Percentiles rank a stretch among this genome's conserved stretches.
phyloP scores from a whole-genome alignment of 2,113 vertebrate species.

The Callaeas wilsoni region DNA sequence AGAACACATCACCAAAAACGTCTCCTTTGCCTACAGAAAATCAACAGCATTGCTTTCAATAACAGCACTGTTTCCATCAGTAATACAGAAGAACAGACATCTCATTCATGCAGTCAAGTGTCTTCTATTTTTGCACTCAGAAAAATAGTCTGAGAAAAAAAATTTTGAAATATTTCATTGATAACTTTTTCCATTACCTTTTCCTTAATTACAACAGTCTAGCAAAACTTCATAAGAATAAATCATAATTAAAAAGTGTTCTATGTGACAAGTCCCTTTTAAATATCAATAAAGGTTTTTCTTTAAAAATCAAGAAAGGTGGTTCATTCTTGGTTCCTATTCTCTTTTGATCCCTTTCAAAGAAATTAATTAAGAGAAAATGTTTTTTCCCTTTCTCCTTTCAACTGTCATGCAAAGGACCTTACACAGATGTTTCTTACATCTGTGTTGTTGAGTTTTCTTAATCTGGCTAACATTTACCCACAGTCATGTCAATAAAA shows the following conservation, averaged over 20 bases:
- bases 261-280: background rate
- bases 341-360: background rate
- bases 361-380: background rate
- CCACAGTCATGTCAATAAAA: background rate
- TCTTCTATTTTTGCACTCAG: background rate
- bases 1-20: conserved; percentile 97
- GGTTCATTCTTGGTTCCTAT: background rate
- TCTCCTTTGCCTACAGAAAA: conserved; percentile 87
- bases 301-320: background rate
- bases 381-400: background rate
- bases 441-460: background rate
- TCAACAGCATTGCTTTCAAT: background rate
- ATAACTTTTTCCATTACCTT: background rate
- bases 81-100: background rate
- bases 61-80: background rate
- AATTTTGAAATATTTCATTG: background rate
- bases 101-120: background rate
- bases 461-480: background rate
- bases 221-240: background rate
- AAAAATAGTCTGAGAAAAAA: background rate
- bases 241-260: background rate
- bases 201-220: background rate
- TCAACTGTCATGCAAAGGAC: background rate
- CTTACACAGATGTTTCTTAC: background rate
- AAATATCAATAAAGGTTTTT: background rate